Conservation (phyloP, 2,888 invertebrate genomes). For the Dendrolimus pini region DNA sequence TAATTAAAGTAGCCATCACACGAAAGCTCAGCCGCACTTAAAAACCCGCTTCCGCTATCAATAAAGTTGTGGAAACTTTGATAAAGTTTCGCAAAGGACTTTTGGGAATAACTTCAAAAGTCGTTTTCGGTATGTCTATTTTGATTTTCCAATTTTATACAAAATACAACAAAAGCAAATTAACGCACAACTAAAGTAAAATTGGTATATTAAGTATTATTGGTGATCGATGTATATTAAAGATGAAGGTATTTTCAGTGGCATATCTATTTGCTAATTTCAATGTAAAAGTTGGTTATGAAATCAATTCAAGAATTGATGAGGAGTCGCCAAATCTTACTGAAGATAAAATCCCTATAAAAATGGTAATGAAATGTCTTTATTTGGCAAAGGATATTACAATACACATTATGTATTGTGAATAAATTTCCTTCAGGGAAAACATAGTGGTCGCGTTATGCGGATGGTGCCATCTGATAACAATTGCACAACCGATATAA, state of each 20-base stretch:
- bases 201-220: too few species aligned
- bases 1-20: not conserved
- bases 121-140: not conserved
- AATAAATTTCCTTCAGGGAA: not conserved
- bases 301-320: too few species aligned
- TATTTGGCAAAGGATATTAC: not conserved
- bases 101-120: too few species aligned
- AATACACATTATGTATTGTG: not conserved
- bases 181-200: too few species aligned
- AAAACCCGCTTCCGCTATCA: not conserved
- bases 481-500: constrained; percentile 40
- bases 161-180: too few species aligned
- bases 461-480: constrained; percentile 30
- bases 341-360: not conserved
- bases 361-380: not conserved
- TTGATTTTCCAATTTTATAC: not conserved
- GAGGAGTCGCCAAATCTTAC: not conserved
- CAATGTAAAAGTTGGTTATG: too few species aligned
- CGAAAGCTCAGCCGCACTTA: not conserved
- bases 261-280: too few species aligned
- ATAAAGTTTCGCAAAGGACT: not conserved
- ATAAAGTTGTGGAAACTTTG: not conserved
- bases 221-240: too few species aligned
- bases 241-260: too few species aligned
- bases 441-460: constrained; percentile 8